phyloP scores from a whole-genome alignment of 2,888 invertebrate species.

The Pollenia labialis region DNA sequence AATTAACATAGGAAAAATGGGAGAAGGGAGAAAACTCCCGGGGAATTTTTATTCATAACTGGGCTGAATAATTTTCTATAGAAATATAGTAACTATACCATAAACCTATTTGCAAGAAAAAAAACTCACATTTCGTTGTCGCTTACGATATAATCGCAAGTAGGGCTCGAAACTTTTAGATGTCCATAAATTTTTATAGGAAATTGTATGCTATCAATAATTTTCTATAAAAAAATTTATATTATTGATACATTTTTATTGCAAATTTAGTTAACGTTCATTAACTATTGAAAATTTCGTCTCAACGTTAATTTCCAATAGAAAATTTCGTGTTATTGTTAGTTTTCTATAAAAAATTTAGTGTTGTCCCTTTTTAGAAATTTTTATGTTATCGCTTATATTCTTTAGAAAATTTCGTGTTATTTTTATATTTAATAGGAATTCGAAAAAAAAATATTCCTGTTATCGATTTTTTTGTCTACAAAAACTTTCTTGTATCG shows the following conservation, averaged over 20 bases:
- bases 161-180: too few species aligned
- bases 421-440: too few species aligned
- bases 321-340: neutral
- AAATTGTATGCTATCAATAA: neutral
- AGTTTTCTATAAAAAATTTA: neutral
- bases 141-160: too few species aligned
- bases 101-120: too few species aligned
- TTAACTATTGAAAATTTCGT: neutral
- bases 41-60: too few species aligned
- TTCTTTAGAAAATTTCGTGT: neutral
- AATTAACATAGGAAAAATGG: too few species aligned
- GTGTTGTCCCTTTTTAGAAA: neutral
- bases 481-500: too few species aligned
- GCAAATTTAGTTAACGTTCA: neutral
- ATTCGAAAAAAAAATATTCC: too few species aligned
- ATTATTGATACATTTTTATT: neutral
- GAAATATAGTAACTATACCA: neutral
- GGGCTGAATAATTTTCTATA: too few species aligned
- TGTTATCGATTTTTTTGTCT: too few species aligned
- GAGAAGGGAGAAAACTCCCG: too few species aligned
- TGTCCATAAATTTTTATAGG: neutral
- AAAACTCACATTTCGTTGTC: too few species aligned
- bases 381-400: neutral
- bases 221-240: neutral
- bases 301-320: neutral